These are phyloP conservation scores for Bombyx mori DNA, from an alignment of 1,140 invertebrate genomes.

Conservation along the genomic window ASM3026992v2 NC_085119.1:12575001-12575500, in stretches of 20 bases:
- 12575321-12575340: too few species aligned
- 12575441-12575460: too few species aligned
- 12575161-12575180: conserved; percentile 40
- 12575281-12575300: conserved; percentile 2
- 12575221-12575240: conserved; percentile 40
- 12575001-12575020: too few species aligned
- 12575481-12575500: too few species aligned
- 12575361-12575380: too few species aligned
- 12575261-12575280: conserved; percentile 28
- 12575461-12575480: too few species aligned
- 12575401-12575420: too few species aligned
- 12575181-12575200: conserved; percentile 42
- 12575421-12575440: too few species aligned
- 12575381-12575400: too few species aligned
- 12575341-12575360: too few species aligned
- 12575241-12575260: conserved; percentile 13
- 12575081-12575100: conserved; percentile 1
- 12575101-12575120: conserved; percentile 5
- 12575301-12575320: too few species aligned
- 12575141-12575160: conserved; percentile 13
- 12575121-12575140: conserved; percentile 8
- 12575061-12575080: background rate
- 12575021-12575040: too few species aligned
- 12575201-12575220: conserved; percentile 34
- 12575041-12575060: conserved; percentile 1